These are phyloP conservation scores for Venturia canescens DNA, from an alignment of 1,140 invertebrate species.

Conservation along the genomic window DNA sequence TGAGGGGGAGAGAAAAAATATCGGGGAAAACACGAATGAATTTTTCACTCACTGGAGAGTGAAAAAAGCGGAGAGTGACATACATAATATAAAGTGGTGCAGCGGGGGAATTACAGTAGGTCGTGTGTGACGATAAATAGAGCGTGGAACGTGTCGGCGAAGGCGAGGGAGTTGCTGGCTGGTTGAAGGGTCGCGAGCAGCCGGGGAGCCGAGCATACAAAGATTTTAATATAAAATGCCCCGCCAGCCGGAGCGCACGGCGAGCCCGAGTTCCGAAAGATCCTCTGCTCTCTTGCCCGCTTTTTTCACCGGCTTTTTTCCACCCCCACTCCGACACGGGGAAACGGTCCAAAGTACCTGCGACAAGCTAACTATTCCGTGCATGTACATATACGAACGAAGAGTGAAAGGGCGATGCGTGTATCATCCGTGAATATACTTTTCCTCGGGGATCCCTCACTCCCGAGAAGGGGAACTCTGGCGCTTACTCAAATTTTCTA, in stretches of 20 bases:
- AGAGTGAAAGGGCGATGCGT: background rate
- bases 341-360: constrained; percentile 39
- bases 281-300: background rate
- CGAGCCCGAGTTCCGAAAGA: constrained; percentile 8
- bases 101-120: constrained; percentile 30
- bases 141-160: constrained; percentile 46
- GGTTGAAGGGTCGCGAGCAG: constrained; percentile 31
- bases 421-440: background rate
- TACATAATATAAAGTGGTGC: constrained; percentile 30
- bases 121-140: constrained; percentile 47
- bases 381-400: too few relatives aligned
- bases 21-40: constrained; percentile 9
- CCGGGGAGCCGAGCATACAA: constrained; percentile 42
- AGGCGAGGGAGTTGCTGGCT: constrained; percentile 35
- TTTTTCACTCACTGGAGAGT: constrained; percentile 27
- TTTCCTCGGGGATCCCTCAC: background rate
- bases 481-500: too few relatives aligned
- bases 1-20: background rate
- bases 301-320: background rate
- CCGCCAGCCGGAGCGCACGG: constrained; percentile 28
- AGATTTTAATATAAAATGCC: constrained; percentile 68
- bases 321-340: background rate
- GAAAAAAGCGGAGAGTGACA: constrained; percentile 41
- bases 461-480: too few relatives aligned
- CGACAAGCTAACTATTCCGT: background rate